Base-by-base conservation (phyloP, 2,797 vertebrate species). In the Vespertilio murinus region DNA sequence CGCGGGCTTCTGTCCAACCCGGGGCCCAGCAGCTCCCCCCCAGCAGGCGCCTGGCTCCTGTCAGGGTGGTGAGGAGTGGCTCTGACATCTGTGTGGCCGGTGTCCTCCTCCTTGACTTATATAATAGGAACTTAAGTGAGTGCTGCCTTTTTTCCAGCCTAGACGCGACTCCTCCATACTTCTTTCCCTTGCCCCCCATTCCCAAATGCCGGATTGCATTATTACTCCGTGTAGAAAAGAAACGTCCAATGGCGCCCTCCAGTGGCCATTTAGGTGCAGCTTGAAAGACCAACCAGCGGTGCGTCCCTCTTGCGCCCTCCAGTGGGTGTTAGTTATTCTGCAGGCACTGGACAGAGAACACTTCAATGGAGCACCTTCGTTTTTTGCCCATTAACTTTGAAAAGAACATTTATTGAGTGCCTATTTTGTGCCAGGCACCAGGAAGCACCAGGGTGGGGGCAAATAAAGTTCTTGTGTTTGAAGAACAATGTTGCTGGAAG, bases 231-330 rank as follows among this genome's bases (percentile, higher is more conserved):
- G 0, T 6, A 84, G 91, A 79, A 88, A 88, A 80, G 40, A 38
- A 25, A 56, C 0, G 3, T 6, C 38, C 23, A 1, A 25, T 65
- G 85, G 71, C 70, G 87, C 90, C 93, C 30, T 79, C 95, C 86
- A 67, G 77, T 90, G 95, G 91, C 25, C 87, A 75, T 14, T 30
- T 54, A 64, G 42, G 35, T 83, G 67, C 88, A 45, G n/a, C n/a
- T 33, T 70, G 52, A 92, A 82, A 92, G 30, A 47, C 2, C 18
- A 33, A 11, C 4, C 30, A 18, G 2, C 89, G 59, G n/a, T 14
- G 22, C 18, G 8, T 28, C 25, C 61, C 84, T 33, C 52, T 87
- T 11, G 18, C 1, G 9, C 30, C 45, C 93, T 28, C 20, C 17
- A 64, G 79, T 93, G 95, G 94, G 25, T 64, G 25, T 22, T 54